Evolutionary conservation across 2,888 invertebrate genomes (phyloP), one percentile per base, ranked within the genome.

Genomic region (Nomada hirtipes): DNA sequence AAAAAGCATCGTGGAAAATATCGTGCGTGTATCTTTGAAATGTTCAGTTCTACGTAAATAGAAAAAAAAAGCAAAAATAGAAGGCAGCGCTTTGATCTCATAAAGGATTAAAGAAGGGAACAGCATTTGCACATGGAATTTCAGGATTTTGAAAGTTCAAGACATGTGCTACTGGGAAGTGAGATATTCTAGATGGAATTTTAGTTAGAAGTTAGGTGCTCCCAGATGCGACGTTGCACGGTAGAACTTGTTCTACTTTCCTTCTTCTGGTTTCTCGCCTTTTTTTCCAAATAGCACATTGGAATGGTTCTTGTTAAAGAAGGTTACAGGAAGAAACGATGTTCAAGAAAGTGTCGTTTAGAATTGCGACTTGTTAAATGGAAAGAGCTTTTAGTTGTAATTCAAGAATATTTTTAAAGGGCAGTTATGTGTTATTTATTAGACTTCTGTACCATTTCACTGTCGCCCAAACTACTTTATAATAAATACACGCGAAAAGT

Each of bases 1-100:
- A n/a, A 47, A 11, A 57, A n/a, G 73, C 29, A 50, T 4, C 42
- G 23, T 53, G 42, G n/a, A 26, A 36, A 68, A 53, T 68, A 23
- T 68, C 42, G 18, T 44, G 18, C 13, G 53, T 47, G 18, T n/a
- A 23, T 4, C 23, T 61, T 64, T 15, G 4, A 63, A 42, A 18
- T 9, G 42, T 53, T 63, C 29, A 15, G 13, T 20, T 3, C 11
- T 15, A n/a, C 10, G 20, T 15, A 47, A 44, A 55, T 47, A 55
- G 2, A n/a, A 3, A 50, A 50, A 50, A 10, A 7, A 11, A 26
- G 23, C 47, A 47, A 63, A 13, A 42, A 61, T 11, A n/a, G 36
- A 20, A 7, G 2, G 42, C 18, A 11, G 50, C 10, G 1, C 18
- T 9, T 13, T 29, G 29, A 29, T 47, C 47, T 15, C 13, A 15